Conservation (phyloP, 2,797 vertebrate genomes). For the Margarornis squamiger region DNA sequence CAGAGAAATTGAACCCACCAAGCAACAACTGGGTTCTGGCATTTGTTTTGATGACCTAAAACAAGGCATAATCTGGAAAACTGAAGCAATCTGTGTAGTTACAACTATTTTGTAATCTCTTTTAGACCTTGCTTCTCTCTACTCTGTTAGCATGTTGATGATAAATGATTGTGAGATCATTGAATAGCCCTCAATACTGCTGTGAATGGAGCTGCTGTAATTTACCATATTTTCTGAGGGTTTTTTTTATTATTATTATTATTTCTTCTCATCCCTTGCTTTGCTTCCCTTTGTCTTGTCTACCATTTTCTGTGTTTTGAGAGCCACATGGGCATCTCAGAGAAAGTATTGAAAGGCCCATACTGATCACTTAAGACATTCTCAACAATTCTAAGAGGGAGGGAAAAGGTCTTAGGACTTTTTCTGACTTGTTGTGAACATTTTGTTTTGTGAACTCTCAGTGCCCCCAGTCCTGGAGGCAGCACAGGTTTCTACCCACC, state of each 20-base stretch:
- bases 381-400: not conserved
- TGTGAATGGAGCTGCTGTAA: not conserved
- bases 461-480: not conserved
- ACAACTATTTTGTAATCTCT: not conserved
- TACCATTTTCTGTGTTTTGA: not conserved
- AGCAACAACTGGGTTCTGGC: not conserved
- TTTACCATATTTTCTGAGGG: not conserved
- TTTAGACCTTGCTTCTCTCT: not conserved
- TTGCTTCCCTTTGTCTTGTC: not conserved
- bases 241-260: not conserved
- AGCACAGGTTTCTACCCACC: not conserved
- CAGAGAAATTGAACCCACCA: not conserved
- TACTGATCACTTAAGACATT: not conserved
- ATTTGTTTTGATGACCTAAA: slow-evolving; percentile 13
- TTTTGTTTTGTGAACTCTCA: not conserved
- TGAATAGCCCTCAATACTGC: not conserved
- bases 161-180: not conserved
- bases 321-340: not conserved
- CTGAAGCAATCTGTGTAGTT: not conserved
- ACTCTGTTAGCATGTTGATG: not conserved
- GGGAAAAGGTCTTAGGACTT: not conserved
- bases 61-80: not conserved
- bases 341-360: not conserved
- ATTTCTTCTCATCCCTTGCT: not conserved
- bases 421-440: not conserved